Conservation (phyloP, 2,888 invertebrate genomes). For the Lasioglossum oenotherae region DNA sequence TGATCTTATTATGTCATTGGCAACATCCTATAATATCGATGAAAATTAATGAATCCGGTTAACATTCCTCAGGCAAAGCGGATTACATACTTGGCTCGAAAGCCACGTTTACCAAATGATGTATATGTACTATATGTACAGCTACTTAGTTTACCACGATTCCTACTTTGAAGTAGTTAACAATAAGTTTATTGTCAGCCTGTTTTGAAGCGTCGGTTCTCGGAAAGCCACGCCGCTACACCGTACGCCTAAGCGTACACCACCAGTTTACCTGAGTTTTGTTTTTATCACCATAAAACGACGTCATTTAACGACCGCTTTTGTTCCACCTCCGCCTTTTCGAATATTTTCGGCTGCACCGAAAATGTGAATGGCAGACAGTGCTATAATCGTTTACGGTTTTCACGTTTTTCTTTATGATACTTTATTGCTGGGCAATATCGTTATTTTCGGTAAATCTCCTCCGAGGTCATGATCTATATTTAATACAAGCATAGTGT, state of each 20-base stretch:
- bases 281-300: constrained; percentile 13
- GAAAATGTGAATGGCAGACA: neutral
- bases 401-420: neutral
- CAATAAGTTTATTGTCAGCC: neutral
- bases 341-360: constrained; percentile 15
- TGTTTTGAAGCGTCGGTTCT: neutral
- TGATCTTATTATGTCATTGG: no score
- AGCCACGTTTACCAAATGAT: neutral
- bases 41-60: neutral
- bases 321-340: constrained; percentile 6
- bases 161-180: neutral
- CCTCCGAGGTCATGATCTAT: neutral
- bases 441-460: neutral
- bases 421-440: neutral
- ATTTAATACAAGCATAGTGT: neutral
- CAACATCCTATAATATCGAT: neutral
- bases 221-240: neutral
- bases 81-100: neutral
- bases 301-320: neutral
- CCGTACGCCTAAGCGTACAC: neutral
- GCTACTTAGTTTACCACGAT: no score
- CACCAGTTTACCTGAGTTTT: constrained; percentile 36
- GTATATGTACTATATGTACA: neutral
- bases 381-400: neutral
- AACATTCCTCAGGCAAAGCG: neutral